These are phyloP conservation scores for Pluvianellus socialis DNA, from an alignment of 2,113 vertebrate genomes.

Conservation along the genomic window DNA sequence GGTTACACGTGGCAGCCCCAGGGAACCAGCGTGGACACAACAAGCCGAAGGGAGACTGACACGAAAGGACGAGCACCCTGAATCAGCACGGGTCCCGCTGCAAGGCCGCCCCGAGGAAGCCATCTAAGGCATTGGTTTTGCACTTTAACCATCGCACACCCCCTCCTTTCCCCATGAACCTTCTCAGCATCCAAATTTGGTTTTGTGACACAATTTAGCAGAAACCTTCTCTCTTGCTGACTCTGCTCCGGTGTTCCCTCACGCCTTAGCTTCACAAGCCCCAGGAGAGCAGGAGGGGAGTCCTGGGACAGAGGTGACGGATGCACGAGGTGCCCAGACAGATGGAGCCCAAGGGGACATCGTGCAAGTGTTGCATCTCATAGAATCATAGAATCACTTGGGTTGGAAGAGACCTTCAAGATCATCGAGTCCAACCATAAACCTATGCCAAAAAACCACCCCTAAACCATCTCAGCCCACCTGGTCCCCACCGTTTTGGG, in stretches of 20 bases:
- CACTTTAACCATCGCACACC: background rate
- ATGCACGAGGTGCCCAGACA: background rate
- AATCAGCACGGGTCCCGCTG: rapidly evolving
- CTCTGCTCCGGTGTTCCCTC: background rate
- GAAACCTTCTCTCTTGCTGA: background rate
- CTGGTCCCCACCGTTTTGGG: background rate
- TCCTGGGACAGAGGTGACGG: background rate
- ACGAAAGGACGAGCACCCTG: background rate
- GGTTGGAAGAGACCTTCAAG: no score
- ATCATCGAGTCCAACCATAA: no score
- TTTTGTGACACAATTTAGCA: background rate
- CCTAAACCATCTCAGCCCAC: background rate
- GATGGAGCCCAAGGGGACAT: background rate
- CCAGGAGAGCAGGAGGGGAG: background rate
- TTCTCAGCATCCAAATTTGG: background rate
- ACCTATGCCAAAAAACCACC: no score
- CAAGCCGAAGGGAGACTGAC: background rate
- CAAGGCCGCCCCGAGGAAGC: background rate
- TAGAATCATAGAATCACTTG: no score
- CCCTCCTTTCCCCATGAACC: background rate
- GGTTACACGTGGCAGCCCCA: rapidly evolving
- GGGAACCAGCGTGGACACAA: rapidly evolving
- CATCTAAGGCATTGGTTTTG: background rate
- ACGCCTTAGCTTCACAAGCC: rapidly evolving
- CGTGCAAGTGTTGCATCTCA: no score